A percentile compares a stretch with the other conserved stretches of the same genome.
Evolutionary conservation across 1,140 invertebrate genomes (phyloP).

Genomic region (Andricus grossulariae): DNA sequence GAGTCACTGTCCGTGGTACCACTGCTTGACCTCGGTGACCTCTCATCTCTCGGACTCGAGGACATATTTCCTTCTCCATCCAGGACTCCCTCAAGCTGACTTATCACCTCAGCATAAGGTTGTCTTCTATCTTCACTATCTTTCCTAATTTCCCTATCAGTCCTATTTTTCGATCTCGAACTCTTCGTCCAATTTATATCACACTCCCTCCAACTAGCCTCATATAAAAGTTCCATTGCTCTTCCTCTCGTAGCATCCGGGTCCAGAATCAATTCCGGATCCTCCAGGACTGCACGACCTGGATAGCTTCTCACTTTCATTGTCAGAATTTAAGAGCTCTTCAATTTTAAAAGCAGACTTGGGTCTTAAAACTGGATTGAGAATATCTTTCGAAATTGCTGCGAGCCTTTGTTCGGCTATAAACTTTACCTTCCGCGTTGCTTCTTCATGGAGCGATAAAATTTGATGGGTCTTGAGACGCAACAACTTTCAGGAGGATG

Average conservation of each 20-base stretch:
- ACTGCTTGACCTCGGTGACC: conserved; percentile 71
- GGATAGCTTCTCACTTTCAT: conserved; percentile 91
- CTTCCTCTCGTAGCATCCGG: conserved; percentile 78
- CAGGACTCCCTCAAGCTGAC: conserved; percentile 68
- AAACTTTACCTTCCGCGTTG: conserved; percentile 45
- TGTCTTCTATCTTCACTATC: conserved; percentile 45
- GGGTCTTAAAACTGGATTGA: not conserved
- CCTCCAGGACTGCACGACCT: conserved; percentile 82
- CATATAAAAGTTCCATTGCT: conserved; percentile 85
- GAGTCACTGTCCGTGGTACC: conserved; percentile 71
- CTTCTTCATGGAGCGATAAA: conserved; percentile 33
- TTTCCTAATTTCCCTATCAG: conserved; percentile 41
- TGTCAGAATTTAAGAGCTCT: conserved; percentile 52
- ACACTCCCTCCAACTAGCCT: conserved; percentile 87
- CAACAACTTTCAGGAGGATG: not conserved
- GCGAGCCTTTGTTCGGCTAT: conserved; percentile 31
- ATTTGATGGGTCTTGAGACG: conserved; percentile 11
- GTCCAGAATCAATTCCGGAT: conserved; percentile 79
- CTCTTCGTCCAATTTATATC: conserved; percentile 64
- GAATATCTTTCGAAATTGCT: not conserved
- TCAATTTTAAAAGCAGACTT: conserved; percentile 30
- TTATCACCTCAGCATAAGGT: conserved; percentile 59
- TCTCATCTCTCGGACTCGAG: conserved; percentile 56
- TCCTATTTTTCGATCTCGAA: conserved; percentile 44
- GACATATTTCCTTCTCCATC: conserved; percentile 59